A percentile compares a stretch with the other conserved stretches of the same genome.
phyloP scores from a whole-genome alignment of 2,113 vertebrate genomes.

The Elanus axillaris region DNA sequence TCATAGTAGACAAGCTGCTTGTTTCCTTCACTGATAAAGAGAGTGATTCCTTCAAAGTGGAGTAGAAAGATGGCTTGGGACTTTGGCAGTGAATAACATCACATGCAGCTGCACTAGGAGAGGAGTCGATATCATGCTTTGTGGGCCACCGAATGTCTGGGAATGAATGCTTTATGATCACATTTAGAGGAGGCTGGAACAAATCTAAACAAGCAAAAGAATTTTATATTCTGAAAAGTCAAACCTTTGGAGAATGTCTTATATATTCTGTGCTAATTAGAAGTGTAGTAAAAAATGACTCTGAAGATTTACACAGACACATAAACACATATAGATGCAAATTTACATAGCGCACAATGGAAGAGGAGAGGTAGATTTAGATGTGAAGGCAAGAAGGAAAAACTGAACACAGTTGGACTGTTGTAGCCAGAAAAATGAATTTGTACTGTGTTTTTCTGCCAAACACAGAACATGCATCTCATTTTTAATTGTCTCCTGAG shows the following conservation, averaged over 20 bases:
- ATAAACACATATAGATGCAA: background rate
- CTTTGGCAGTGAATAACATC: background rate
- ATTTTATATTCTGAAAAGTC: background rate
- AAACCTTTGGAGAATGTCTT: background rate
- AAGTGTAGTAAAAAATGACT: background rate
- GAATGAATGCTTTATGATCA: background rate
- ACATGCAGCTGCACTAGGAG: background rate
- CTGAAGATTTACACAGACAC: background rate
- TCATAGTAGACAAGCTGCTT: constrained; percentile 44
- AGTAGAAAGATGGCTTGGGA: background rate
- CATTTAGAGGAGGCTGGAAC: background rate
- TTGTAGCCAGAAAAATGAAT: constrained; percentile 19
- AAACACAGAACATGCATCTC: background rate
- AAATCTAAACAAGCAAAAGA: background rate
- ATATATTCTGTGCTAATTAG: background rate
- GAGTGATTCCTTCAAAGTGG: background rate
- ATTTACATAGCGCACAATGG: background rate
- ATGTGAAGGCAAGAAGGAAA: constrained; percentile 1
- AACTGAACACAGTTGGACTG: background rate
- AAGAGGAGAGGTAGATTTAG: background rate
- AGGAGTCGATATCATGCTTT: background rate
- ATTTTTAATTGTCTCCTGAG: constrained; percentile 46
- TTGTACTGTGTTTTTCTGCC: constrained; percentile 17
- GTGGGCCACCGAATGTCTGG: background rate
- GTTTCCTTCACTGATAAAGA: constrained; percentile 60